Base-by-base conservation (phyloP, 2,797 vertebrate species). In the Cirrhinus mrigala region DNA sequence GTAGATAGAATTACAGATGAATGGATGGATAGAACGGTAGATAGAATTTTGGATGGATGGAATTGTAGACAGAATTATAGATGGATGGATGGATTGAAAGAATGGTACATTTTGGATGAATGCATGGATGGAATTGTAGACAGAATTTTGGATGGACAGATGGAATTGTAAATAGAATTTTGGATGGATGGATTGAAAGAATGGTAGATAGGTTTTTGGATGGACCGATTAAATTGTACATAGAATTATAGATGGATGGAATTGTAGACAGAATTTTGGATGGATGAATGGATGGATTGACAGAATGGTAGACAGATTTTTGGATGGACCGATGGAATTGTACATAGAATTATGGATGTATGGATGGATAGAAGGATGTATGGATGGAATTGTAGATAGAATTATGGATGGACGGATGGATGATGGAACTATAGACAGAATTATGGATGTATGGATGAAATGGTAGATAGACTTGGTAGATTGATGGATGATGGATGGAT, bases 211-310 rank as follows among this genome's bases (percentile, higher is more conserved):
- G 20, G 22, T 12, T 6, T 11, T 2, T 22, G 11, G 9, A 81
- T 70, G 58, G 40, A 27, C 62, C n/a, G 40, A 74, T 64, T n/a
- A n/a, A n/a, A n/a, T n/a, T n/a, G 58, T 60, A 58, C 22, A 58
- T 58, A 58, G 10, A 44, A 22, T 3, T 0, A 2, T 44, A 16
- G 24, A 52, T 48, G n/a, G 46, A 74, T 46, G n/a, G 12, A 6
- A 69, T 4, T 3, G 4, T 18, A 33, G 3, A 37, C 5, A 60
- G 58, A 60, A 20, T 11, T 16, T 2, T 33, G 7, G 3, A 71
- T 46, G 46, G 71, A 29, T 64, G 40, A 12, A 71, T n/a, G n/a
- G n/a, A n/a, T n/a, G n/a, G n/a, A n/a, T n/a, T 58, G 56, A 29
- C 52, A 24, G 20, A 71, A 33, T 22, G 3, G 40, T 40, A 40